Percentiles rank a stretch among this genome's conserved stretches.
These are phyloP conservation scores for Rhegmatorhina hoffmannsi DNA, from an alignment of 2,113 vertebrate genomes.

Conservation along the genomic window DNA sequence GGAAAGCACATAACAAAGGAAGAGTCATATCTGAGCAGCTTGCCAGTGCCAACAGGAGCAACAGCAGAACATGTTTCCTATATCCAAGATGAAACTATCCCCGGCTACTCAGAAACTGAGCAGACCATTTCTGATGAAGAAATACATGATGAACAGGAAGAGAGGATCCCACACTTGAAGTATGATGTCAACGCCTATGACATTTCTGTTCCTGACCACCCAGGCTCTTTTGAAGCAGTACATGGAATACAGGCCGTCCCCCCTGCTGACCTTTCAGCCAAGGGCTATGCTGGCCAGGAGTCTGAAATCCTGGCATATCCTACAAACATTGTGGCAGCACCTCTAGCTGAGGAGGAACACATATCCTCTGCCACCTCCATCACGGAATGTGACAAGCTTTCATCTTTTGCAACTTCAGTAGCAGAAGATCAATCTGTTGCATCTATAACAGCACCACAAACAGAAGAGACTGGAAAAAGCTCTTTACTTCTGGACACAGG, in stretches of 20 bases:
- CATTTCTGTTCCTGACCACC: slow-evolving; percentile 85
- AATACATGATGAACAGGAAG: slow-evolving; percentile 92
- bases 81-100: slow-evolving; percentile 98
- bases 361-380: slow-evolving; percentile 97
- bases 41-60: slow-evolving; percentile 75
- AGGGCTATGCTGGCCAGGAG: slow-evolving; percentile 80
- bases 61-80: slow-evolving; percentile 88
- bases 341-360: slow-evolving; percentile 95
- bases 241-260: slow-evolving; percentile 79
- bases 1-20: slow-evolving; percentile 78
- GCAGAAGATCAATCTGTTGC: slow-evolving; percentile 95
- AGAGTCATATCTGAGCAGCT: slow-evolving; percentile 76
- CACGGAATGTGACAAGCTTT: slow-evolving; percentile 96
- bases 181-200: slow-evolving; percentile 85
- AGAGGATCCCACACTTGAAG: slow-evolving; percentile 85
- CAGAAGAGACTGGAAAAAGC: slow-evolving; percentile 90
- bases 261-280: slow-evolving; percentile 73
- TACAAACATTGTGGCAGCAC: slow-evolving; percentile 88
- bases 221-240: slow-evolving; percentile 84
- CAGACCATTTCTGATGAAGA: slow-evolving; percentile 98
- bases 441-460: slow-evolving; percentile 92
- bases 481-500: slow-evolving; percentile 88
- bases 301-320: slow-evolving; percentile 85
- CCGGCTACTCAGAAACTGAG: slow-evolving; percentile 95
- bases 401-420: slow-evolving; percentile 94